Percentiles rank a stretch among this genome's conserved stretches.
phyloP scores from a whole-genome alignment of 37 sponge, comb jelly and placozoan genomes.

The Cladorhizidae sp. region DNA sequence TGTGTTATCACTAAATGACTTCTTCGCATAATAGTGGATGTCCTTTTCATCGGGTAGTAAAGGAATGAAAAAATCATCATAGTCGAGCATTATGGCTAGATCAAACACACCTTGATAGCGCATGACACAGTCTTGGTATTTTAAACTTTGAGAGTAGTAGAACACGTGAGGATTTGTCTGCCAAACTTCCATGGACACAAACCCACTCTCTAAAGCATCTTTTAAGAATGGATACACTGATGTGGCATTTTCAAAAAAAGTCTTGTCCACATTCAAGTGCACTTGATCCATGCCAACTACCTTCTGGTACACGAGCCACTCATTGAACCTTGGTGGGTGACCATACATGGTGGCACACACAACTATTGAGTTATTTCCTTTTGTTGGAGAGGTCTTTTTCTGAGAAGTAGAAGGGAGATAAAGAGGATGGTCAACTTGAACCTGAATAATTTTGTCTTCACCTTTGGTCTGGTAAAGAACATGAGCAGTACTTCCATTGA shows the following conservation, averaged over 20 bases:
- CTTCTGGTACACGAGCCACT: constrained; percentile 3
- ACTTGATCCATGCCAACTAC: constrained; percentile 1
- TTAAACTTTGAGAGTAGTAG: background rate
- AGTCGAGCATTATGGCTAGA: background rate
- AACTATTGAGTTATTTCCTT: background rate
- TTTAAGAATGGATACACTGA: too few species aligned
- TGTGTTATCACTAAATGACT: background rate
- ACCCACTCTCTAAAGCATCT: background rate
- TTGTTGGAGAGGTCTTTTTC: background rate
- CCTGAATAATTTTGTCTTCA: background rate
- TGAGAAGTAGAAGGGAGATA: background rate
- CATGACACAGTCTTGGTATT: too few species aligned
- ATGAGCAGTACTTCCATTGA: background rate
- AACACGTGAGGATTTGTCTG: background rate
- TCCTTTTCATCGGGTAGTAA: constrained; percentile 2
- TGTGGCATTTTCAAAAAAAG: background rate
- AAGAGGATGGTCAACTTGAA: background rate
- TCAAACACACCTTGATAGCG: too few species aligned
- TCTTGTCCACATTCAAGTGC: too few species aligned
- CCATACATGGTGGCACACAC: background rate
- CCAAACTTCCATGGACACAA: background rate
- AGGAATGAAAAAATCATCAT: constrained; percentile 1
- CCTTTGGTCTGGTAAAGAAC: background rate
- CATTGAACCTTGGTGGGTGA: background rate
- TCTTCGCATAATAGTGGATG: constrained; percentile 3